phyloP scores from a whole-genome alignment of 1,140 invertebrate genomes.

The Ctenoplectra terminalis region DNA sequence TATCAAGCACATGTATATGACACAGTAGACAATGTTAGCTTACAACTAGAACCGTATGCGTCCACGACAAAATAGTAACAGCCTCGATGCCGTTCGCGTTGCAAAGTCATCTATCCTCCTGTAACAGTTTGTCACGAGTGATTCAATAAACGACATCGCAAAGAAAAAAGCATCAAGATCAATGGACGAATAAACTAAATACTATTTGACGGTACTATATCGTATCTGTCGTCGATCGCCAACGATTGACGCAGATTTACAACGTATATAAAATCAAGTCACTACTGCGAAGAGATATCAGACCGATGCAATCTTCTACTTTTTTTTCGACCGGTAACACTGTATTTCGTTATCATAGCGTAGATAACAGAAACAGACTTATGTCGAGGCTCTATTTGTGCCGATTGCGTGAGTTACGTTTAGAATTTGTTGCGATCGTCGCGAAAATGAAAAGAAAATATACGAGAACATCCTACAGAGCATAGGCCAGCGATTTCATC shows the following conservation, averaged over 20 bases:
- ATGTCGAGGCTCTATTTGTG: not conserved
- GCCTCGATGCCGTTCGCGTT: not conserved
- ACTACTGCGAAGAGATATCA: not conserved
- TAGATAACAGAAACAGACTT: slow-evolving; percentile 36
- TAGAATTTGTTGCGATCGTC: not conserved
- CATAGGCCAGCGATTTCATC: not conserved
- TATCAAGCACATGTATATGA: slow-evolving; percentile 2
- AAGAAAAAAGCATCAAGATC: not conserved
- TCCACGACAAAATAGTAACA: not conserved
- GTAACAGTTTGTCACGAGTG: not conserved
- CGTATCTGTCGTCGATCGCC: too few relatives aligned
- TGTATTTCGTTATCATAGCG: slow-evolving; percentile 53
- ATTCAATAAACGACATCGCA: not conserved
- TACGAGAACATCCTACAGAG: too few relatives aligned
- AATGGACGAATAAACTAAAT: not conserved
- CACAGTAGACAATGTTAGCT: not conserved
- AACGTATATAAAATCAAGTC: not conserved
- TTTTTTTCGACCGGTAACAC: not conserved
- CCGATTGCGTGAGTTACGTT: slow-evolving; percentile 8
- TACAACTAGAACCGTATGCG: too few relatives aligned
- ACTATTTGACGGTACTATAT: not conserved
- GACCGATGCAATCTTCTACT: not conserved
- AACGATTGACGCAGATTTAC: not conserved
- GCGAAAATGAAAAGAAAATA: not conserved
- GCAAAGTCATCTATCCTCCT: not conserved